Conservation (phyloP, 2,888 invertebrate species). For the Drosophila birchii region DNA sequence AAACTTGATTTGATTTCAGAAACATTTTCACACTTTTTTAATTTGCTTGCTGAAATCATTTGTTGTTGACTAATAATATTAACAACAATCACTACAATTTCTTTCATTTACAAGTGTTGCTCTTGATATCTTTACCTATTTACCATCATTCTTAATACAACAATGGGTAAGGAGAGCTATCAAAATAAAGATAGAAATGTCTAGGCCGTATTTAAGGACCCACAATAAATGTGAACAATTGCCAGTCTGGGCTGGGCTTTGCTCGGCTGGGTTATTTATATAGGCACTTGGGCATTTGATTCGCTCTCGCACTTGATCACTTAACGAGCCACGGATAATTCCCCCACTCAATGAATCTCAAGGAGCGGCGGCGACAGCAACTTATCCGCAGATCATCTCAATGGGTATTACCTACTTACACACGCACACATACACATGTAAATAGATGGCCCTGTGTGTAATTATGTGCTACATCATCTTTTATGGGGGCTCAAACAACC, state of each 20-base stretch:
- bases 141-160: neutral
- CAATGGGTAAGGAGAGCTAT: neutral
- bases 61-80: neutral
- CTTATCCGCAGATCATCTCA: conserved; percentile 46
- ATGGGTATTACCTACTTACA: conserved; percentile 47
- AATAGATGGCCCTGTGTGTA: conserved; percentile 43
- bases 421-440: conserved; percentile 18
- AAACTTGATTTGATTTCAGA: too few relatives aligned
- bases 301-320: conserved; percentile 36
- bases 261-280: conserved; percentile 15
- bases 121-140: neutral
- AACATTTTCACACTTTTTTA: neutral
- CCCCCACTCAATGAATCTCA: conserved; percentile 39
- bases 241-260: neutral
- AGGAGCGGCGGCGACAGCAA: conserved; percentile 20
- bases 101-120: neutral
- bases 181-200: neutral
- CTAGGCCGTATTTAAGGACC: conserved; percentile 1
- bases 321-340: conserved; percentile 43
- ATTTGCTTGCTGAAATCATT: neutral
- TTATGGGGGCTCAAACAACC: conserved; percentile 59
- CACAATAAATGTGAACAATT: conserved; percentile 16
- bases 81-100: neutral
- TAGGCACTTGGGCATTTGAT: conserved; percentile 22
- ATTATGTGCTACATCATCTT: conserved; percentile 79